Evolutionary conservation across 2,113 vertebrate genomes (phyloP), one percentile per base, ranked within the genome.

Genomic region (Artemisiospiza belli): DNA sequence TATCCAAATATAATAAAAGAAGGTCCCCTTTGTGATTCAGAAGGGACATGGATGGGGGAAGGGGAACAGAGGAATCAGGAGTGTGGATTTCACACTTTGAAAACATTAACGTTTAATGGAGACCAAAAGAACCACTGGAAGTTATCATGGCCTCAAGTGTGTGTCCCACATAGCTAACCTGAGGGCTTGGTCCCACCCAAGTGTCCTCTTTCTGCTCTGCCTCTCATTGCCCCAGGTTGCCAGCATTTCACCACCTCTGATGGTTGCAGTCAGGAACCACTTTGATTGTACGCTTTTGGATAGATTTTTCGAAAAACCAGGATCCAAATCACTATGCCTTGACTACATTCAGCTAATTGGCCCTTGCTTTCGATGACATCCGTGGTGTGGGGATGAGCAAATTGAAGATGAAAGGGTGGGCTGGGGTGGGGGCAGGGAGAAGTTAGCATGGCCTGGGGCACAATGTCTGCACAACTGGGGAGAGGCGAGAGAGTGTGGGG

Each of bases 1-100:
- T 98, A 98, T 91, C 93, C 89, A 96, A 96, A 93, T 87, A 87
- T 66, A 92, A 93, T 39, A 89, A 75, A 95, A 89, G 88, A 77
- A 80, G 33, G 79, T 90, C 67, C 49, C 62, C 64, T 81, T 92
- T 91, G 95, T 96, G 86, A 62, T 77, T 52, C 72, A 64, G 64
- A 66, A 90, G 54, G 59, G n/a, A n/a, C 46, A 44, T 35, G 59
- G 57, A n/a, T 0, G 5, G 22, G 68, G 83, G 64, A 83, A 14
- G 61, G 30, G 31, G 59, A 25, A n/a, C 35, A 69, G 67, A 67
- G 37, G 25, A 52, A 52, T 31, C n/a, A 18, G 11, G 7, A 80
- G 41, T 37, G 33, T 81, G 73, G 87, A 89, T 79, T 82, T 92
- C 62, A 37, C 72, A 69, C 64, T 85, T 85, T 76, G 72, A 83